Conservation (phyloP, 2,113 vertebrate species). For the Cyanocitta stelleri region DNA sequence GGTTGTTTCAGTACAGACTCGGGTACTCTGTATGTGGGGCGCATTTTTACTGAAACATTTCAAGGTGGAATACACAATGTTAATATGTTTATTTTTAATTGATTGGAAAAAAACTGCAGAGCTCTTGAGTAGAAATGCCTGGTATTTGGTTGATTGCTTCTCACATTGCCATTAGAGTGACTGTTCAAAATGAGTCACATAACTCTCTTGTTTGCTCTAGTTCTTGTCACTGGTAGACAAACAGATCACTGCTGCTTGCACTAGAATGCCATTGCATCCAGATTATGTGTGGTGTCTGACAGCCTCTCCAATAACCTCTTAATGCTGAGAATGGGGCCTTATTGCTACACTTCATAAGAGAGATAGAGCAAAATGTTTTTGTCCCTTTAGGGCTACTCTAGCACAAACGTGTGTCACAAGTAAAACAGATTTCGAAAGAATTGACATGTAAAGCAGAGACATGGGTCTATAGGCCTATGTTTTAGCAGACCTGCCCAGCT, state of each 20-base stretch:
- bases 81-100: background rate
- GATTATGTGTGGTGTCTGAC: background rate
- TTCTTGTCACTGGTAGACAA: background rate
- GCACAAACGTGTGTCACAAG: background rate
- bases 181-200: background rate
- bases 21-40: background rate
- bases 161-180: background rate
- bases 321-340: background rate
- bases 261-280: background rate
- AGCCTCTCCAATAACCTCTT: background rate
- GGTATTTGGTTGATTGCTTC: background rate
- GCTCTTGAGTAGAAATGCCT: background rate
- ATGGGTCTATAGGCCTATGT: background rate
- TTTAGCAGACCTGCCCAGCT: background rate
- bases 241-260: background rate
- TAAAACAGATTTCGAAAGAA: background rate
- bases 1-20: background rate
- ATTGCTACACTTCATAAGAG: background rate
- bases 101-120: background rate
- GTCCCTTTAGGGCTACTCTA: background rate
- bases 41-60: background rate
- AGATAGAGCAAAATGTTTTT: rapidly evolving
- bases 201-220: background rate
- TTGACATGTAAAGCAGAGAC: background rate
- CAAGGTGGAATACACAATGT: background rate